Conservation (phyloP, 2,797 vertebrate genomes). For the Chromobotia macracanthus region DNA sequence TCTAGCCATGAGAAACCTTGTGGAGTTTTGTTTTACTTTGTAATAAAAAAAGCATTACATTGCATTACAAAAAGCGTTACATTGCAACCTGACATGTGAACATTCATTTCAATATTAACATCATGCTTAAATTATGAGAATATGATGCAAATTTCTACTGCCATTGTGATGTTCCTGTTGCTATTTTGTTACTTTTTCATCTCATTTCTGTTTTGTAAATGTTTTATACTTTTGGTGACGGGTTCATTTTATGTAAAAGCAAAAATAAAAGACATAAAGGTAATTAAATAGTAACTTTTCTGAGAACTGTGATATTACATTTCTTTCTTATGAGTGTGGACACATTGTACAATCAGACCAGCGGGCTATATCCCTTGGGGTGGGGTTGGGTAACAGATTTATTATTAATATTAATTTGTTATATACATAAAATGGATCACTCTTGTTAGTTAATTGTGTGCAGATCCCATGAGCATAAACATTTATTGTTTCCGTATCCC, state of each 20-base stretch:
- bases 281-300: constrained; percentile 43
- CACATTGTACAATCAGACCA: too few species aligned
- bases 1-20: constrained; percentile 18
- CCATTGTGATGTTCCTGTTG: neutral
- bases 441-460: neutral
- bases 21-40: constrained; percentile 26
- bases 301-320: too few species aligned
- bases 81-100: neutral
- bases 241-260: constrained; percentile 24
- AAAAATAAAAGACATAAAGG: neutral
- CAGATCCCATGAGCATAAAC: neutral
- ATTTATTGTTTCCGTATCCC: neutral
- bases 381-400: constrained; percentile 52
- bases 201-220: constrained; percentile 18
- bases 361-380: too few species aligned
- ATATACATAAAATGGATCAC: neutral
- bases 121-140: neutral
- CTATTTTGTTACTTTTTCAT: neutral
- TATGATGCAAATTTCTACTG: neutral
- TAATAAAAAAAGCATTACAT: neutral
- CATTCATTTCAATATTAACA: neutral
- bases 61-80: too few species aligned
- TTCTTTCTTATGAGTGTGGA: constrained; percentile 44
- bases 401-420: constrained; percentile 19
- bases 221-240: constrained; percentile 19